Base-by-base conservation (phyloP, 2,888 invertebrate genomes). In the Oscheius sp. region DNA sequence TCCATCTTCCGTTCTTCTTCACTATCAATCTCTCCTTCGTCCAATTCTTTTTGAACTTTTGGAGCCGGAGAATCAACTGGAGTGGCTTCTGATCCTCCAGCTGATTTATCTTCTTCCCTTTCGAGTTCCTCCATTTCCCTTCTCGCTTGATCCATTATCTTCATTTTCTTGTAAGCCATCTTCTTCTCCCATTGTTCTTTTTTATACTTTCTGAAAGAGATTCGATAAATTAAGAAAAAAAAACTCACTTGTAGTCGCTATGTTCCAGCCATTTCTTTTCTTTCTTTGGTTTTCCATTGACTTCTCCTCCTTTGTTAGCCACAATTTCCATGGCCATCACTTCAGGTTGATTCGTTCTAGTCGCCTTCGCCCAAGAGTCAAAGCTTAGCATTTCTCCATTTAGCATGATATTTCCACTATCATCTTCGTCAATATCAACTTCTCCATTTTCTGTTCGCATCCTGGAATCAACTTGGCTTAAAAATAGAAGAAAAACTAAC, bases 1-100 rank as follows among this genome's bases (percentile, higher is more conserved):
- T 68, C 34, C 27, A 52, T 50, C 34, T 74, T 63, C 27, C 55
- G 25, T 65, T 78, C 78, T 42, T 78, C 78, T 10, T 75, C 78
- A 34, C 74, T 74, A 50, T 75, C 78, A 12, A 78, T 75, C 45
- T 78, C 78, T 15, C 78, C 78, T 45, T 78, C 78, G 31, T 78
- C 78, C n/a, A 76, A 46, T 31, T 50, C 50, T 17, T 50, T 58
- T 20, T 33, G 61, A 15, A 50, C 50, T 23, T 64, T 64, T 12
- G n/a, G n/a, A 20, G 3, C 31, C n/a, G 48, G 34, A 33, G 34
- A 27, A 6, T 20, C 31, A 15, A 8, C 25, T 25, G 34, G 31
- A 12, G n/a, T 20, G 27, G 65, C 29, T 27, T 25, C 52, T 2
- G 17, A 17, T 20, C 23, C 52, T 37, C 25, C 63, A 10, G 12